Base-by-base conservation (phyloP, 2,888 invertebrate species). In the Noctua pronuba region DNA sequence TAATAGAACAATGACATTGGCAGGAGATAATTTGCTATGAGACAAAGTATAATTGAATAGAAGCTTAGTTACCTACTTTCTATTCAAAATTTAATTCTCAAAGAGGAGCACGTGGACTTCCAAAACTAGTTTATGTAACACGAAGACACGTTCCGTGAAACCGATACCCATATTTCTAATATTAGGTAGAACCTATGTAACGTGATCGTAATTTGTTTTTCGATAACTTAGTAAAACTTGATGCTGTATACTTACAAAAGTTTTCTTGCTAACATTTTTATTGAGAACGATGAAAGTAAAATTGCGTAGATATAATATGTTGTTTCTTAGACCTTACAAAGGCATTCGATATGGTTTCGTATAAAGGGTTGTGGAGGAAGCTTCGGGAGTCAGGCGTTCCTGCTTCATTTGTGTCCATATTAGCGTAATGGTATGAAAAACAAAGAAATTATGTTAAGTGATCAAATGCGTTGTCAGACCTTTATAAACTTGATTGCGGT, bases 71-170 rank as follows among this genome's bases (percentile, higher is more conserved):
- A 13, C 28, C 31, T 67, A 35, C 49, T 62, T 72, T 82, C 62
- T 24, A 31, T 49, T 41, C 49, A 58, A 64, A 64, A 68, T 68
- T 44, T 10, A 70, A 60, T 70, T 58, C 3, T 24, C 10, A 13
- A 64, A 49, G 64, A 49, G 41, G 28, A 65, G 52, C 35, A 77
- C 66, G 77, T 83, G 65, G 21, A 44, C 16, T 69, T 24, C 2
- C 31, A 10, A 77, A 69, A 65, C 21, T 65, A 28, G 58, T 69
- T 64, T 38, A 68, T 41, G 24, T 44, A 44, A 75, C 24, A 24
- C 8, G 24, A 58, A 52, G 21, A 35, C 62, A 72, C 49, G 58
- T 77, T 82, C 58, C 2, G 10, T 58, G 58, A 77, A 77, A 69
- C 55, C 3, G 28, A 16, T 7, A 16, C 28, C 24, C 8, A 16